Percentiles rank a stretch among this genome's conserved stretches.
These are phyloP conservation scores for Ciconia nigra DNA, from an alignment of 2,797 vertebrate species.

Conservation along the genomic window DNA sequence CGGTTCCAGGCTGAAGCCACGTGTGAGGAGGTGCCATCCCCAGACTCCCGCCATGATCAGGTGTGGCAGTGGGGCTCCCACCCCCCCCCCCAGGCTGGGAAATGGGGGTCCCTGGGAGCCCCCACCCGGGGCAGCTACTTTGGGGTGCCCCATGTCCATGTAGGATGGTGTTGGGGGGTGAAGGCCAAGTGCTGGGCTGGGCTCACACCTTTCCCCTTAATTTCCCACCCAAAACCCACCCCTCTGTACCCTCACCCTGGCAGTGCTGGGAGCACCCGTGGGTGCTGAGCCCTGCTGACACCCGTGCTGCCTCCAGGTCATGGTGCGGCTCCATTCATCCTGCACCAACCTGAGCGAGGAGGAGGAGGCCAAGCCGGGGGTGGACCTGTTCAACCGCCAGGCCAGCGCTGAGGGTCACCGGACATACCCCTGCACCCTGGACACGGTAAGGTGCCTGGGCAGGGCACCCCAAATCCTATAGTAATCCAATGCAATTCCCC, in stretches of 20 bases:
- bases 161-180: not conserved
- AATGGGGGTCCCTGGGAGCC: not conserved
- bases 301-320: constrained; percentile 55
- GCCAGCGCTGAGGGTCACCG: constrained; percentile 73
- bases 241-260: rapidly evolving
- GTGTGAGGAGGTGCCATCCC: constrained; percentile 63
- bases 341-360: constrained; percentile 79
- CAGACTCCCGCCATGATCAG: constrained; percentile 70
- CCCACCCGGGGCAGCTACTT: not conserved
- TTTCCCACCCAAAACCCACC: not conserved
- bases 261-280: not conserved
- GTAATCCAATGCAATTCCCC: too few relatives aligned
- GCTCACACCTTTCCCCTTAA: not conserved
- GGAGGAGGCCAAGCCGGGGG: constrained; percentile 78
- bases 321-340: constrained; percentile 67
- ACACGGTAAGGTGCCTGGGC: constrained; percentile 64
- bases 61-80: not conserved
- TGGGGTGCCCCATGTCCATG: not conserved
- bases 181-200: not conserved
- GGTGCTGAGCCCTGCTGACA: not conserved
- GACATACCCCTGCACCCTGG: constrained; percentile 72
- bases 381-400: constrained; percentile 80
- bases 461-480: not conserved
- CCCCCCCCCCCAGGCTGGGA: rapidly evolving
- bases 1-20: constrained; percentile 73